phyloP scores from a whole-genome alignment of 2,888 invertebrate species.

The Meganola albula region DNA sequence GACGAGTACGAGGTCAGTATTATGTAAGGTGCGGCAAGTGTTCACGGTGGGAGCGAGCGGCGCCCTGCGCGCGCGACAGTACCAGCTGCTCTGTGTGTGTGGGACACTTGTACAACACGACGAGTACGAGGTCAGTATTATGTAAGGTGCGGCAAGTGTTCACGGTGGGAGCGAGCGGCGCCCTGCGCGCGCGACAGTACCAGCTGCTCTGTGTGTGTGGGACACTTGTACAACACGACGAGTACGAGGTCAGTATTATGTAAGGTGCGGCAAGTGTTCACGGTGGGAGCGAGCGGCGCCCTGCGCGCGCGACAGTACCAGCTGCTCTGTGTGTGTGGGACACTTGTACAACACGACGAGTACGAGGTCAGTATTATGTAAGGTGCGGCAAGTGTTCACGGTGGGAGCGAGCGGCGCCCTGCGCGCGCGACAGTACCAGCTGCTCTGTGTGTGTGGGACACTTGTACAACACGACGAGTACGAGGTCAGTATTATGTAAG shows the following conservation, averaged over 20 bases:
- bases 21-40: conserved; percentile 19
- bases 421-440: conserved; percentile 79
- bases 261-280: conserved; percentile 60
- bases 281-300: no score
- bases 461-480: neutral
- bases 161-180: no score
- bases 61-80: conserved; percentile 80
- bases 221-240: neutral
- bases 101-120: neutral
- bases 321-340: conserved; percentile 30
- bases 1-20: neutral
- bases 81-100: conserved; percentile 76
- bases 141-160: conserved; percentile 76
- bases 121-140: conserved; percentile 41
- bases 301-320: conserved; percentile 79
- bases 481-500: conserved; percentile 52
- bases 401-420: no score
- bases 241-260: neutral
- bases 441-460: neutral
- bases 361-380: neutral
- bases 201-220: neutral
- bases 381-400: conserved; percentile 47
- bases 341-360: neutral
- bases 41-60: no score
- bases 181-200: conserved; percentile 5